Percentiles rank a stretch among this genome's conserved stretches.
Conservation (phyloP, 53 echinoderm and acorn worm genomes). For the Mesocentrotus franciscanus region DNA sequence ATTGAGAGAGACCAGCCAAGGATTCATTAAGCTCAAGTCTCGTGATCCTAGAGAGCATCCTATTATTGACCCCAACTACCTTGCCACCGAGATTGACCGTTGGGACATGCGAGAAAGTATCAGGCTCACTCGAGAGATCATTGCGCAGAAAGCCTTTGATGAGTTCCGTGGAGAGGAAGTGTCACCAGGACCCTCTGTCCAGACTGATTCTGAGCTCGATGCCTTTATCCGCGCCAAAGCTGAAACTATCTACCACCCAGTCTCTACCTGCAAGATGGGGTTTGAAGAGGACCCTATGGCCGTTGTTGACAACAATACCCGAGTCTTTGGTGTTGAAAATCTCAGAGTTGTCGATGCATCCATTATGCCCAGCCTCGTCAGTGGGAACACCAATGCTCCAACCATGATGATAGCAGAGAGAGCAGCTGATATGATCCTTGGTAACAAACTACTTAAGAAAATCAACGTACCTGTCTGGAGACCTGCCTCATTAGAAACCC, state of each 20-base stretch:
- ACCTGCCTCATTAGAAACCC: constrained; percentile 63
- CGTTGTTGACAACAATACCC: constrained; percentile 74
- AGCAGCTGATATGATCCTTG: constrained; percentile 81
- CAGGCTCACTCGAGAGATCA: constrained; percentile 72
- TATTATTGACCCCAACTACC: constrained; percentile 78
- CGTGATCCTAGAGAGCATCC: constrained; percentile 74
- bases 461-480: constrained; percentile 65
- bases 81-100: constrained; percentile 74
- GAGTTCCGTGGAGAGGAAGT: constrained; percentile 76
- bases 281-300: constrained; percentile 80
- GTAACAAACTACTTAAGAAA: constrained; percentile 56
- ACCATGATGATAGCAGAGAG: constrained; percentile 88
- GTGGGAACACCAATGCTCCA: constrained; percentile 84
- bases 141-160: constrained; percentile 77
- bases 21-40: constrained; percentile 69
- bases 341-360: constrained; percentile 83
- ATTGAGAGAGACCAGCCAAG: background rate
- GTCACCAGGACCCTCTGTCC: constrained; percentile 64
- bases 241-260: constrained; percentile 78
- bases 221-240: constrained; percentile 69
- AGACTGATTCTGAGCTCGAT: constrained; percentile 72
- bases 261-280: constrained; percentile 87
- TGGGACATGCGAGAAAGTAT: constrained; percentile 74
- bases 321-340: constrained; percentile 78
- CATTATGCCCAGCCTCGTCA: constrained; percentile 81